A percentile compares a stretch with the other conserved stretches of the same genome.
These are phyloP conservation scores for Euphydryas editha DNA, from an alignment of 2,888 invertebrate genomes.

Conservation along the genomic window DNA sequence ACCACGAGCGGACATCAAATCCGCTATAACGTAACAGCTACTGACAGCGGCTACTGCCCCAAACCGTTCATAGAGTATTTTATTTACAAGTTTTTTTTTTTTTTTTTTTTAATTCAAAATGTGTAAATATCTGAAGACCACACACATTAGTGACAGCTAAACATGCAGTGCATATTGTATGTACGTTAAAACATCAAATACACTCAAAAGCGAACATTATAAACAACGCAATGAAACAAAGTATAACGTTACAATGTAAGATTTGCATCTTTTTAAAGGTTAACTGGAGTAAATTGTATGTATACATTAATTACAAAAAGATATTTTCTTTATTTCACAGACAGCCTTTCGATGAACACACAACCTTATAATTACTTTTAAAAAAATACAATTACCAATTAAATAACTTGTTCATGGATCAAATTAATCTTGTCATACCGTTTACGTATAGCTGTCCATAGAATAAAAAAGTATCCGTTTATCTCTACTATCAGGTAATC, in stretches of 20 bases:
- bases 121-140: conserved; percentile 57
- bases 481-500: conserved; percentile 41
- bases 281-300: conserved; percentile 26
- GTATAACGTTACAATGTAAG: conserved; percentile 17
- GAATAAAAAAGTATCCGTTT: conserved; percentile 28
- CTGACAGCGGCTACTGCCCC: too few species aligned
- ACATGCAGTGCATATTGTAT: conserved; percentile 48
- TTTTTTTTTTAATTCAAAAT: too few species aligned
- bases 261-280: neutral
- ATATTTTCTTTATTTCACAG: conserved; percentile 25
- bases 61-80: conserved; percentile 2
- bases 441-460: conserved; percentile 23
- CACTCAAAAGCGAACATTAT: conserved; percentile 5
- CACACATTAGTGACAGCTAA: conserved; percentile 58
- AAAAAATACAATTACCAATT: conserved; percentile 14
- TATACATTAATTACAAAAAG: conserved; percentile 25
- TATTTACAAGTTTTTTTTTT: conserved; percentile 1
- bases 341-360: conserved; percentile 56
- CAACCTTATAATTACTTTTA: conserved; percentile 50
- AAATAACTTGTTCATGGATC: conserved; percentile 7
- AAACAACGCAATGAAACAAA: conserved; percentile 43
- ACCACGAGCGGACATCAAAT: too few species aligned
- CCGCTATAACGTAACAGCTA: too few species aligned
- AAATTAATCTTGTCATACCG: conserved; percentile 19
- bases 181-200: conserved; percentile 16